A percentile compares a stretch with the other conserved stretches of the same genome.
Conservation (phyloP, 1,140 invertebrate species). For the Aphis gossypii region DNA sequence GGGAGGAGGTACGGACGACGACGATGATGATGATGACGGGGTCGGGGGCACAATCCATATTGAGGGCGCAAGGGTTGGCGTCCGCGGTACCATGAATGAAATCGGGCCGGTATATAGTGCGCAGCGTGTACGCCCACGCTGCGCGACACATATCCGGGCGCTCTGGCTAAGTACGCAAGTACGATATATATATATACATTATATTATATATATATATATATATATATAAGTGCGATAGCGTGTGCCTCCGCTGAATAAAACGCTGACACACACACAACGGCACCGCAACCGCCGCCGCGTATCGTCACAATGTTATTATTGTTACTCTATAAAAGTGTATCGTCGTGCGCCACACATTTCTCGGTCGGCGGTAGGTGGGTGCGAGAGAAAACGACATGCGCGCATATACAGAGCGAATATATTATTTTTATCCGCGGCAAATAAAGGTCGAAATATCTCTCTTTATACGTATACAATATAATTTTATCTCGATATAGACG, state of each 20-base stretch:
- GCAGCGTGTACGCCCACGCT: conserved; percentile 41
- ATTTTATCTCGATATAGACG: not conserved
- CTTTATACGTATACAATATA: too few species aligned
- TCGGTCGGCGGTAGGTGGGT: not conserved
- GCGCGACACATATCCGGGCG: conserved; percentile 47
- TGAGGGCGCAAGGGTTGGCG: not conserved
- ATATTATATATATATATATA: not conserved
- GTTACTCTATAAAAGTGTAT: not conserved
- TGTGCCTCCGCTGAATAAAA: not conserved
- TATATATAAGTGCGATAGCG: too few species aligned
- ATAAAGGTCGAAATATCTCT: not conserved
- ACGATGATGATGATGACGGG: too few species aligned
- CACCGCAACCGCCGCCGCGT: not conserved
- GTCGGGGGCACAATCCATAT: conserved; percentile 15
- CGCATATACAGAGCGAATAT: not conserved
- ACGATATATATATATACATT: not conserved
- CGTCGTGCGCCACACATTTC: not conserved
- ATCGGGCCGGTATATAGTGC: conserved; percentile 9
- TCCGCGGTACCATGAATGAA: conserved; percentile 43
- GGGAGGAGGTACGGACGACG: not conserved
- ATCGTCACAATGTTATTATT: conserved; percentile 4
- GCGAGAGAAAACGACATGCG: not conserved
- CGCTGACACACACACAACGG: too few species aligned
- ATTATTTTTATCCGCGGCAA: not conserved
- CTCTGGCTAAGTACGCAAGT: not conserved